Evolutionary conservation across 2,888 invertebrate species (phyloP).

Genomic region (Cataglyphis livida): DNA sequence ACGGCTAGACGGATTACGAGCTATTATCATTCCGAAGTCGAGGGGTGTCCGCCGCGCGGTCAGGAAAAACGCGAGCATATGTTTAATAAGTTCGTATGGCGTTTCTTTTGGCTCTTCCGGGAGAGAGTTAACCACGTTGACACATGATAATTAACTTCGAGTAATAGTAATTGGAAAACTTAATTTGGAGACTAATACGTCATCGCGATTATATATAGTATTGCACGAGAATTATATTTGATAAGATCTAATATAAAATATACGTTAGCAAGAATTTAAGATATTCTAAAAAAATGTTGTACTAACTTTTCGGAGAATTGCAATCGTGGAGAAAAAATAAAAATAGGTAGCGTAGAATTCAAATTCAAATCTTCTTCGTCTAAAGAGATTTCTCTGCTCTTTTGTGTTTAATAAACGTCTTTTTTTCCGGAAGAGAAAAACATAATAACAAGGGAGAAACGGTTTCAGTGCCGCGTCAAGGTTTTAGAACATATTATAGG

Average conservation of each 20-base stretch:
- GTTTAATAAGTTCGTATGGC: conserved; percentile 78
- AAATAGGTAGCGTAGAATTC: not conserved
- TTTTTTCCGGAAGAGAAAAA: conserved; percentile 32
- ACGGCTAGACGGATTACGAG: conserved; percentile 83
- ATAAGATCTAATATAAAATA: not conserved
- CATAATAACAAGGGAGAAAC: conserved; percentile 27
- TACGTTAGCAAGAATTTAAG: not conserved
- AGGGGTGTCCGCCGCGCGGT: conserved; percentile 73
- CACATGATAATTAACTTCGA: conserved; percentile 69
- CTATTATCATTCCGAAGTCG: conserved; percentile 83
- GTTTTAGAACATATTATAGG: conserved; percentile 68
- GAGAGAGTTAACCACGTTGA: conserved; percentile 54
- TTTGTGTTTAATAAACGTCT: not conserved
- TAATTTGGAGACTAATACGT: conserved; percentile 34
- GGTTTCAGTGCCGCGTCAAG: conserved; percentile 43
- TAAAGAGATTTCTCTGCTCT: not conserved
- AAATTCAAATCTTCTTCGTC: not conserved
- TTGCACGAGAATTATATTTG: conserved; percentile 22
- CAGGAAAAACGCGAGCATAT: conserved; percentile 77
- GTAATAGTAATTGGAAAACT: conserved; percentile 65
- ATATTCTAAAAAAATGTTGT: not conserved
- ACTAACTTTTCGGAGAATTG: not conserved
- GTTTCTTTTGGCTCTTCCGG: conserved; percentile 54
- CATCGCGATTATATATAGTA: conserved; percentile 10
- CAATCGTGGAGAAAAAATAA: not conserved